Conservation (phyloP, 2,113 vertebrate species). For the Noturus placidus region DNA sequence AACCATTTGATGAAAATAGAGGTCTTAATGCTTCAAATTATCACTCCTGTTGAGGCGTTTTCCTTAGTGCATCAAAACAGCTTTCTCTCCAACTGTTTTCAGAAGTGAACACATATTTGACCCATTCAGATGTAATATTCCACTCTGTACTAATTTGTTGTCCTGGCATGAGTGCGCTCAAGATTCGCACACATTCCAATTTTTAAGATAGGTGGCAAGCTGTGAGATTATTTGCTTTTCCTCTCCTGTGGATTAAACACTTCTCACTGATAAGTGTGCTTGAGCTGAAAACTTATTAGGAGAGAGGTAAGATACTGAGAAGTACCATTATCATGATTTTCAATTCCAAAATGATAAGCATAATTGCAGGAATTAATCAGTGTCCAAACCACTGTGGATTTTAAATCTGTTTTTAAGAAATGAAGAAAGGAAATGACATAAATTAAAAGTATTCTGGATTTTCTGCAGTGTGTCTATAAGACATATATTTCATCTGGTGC, state of each 20-base stretch:
- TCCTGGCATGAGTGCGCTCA: conserved; percentile 9
- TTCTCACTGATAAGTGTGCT: conserved; percentile 43
- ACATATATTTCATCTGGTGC: neutral
- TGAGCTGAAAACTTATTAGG: conserved; percentile 40
- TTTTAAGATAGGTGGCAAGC: conserved; percentile 30
- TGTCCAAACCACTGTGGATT: conserved; percentile 13
- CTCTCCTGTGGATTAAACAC: conserved; percentile 35
- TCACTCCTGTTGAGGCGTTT: conserved; percentile 15
- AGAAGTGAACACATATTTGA: conserved; percentile 19
- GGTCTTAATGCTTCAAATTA: conserved; percentile 43
- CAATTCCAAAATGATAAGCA: conserved; percentile 42
- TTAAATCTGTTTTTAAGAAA: conserved; percentile 19
- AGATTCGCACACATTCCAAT: conserved; percentile 31
- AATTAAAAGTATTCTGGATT: conserved; percentile 2
- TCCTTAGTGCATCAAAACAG: neutral
- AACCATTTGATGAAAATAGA: conserved; percentile 38
- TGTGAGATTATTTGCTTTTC: conserved; percentile 41
- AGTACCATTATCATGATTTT: conserved; percentile 48
- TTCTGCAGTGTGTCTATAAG: neutral
- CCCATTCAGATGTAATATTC: conserved; percentile 39
- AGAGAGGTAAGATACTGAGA: conserved; percentile 47
- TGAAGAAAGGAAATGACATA: conserved; percentile 36
- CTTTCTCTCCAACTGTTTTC: neutral
- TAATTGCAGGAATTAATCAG: conserved; percentile 47
- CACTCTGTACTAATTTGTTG: conserved; percentile 29